phyloP scores from a whole-genome alignment of 2,113 vertebrate genomes.

The Marmota monax region DNA sequence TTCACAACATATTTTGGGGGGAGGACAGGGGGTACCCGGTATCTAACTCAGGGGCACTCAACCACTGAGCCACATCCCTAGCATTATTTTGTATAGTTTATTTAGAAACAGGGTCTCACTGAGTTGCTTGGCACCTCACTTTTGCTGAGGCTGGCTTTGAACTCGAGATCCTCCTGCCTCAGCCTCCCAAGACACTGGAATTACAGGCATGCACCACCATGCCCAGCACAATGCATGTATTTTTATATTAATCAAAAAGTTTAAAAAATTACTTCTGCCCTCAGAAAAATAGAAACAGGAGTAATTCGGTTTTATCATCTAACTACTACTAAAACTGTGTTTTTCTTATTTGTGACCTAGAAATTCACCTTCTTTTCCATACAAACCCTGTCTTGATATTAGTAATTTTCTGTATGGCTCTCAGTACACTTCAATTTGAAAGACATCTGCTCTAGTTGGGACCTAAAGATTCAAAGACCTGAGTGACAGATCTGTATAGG shows the following conservation, averaged over 20 bases:
- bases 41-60: no score
- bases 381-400: not conserved
- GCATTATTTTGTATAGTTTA: no score
- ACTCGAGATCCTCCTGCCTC: no score
- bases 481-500: not conserved
- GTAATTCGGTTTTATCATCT: not conserved
- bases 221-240: not conserved
- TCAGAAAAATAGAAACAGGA: constrained; percentile 43
- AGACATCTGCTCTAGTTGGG: not conserved
- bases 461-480: not conserved
- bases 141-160: no score
- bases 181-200: no score
- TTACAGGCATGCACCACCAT: no score
- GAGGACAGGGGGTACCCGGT: no score
- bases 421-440: not conserved
- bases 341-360: not conserved
- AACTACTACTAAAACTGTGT: not conserved
- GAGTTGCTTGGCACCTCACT: no score
- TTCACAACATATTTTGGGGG: not conserved
- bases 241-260: constrained; percentile 24
- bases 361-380: not conserved
- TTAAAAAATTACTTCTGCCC: constrained; percentile 21
- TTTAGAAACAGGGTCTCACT: no score
- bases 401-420: not conserved
- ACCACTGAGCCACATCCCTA: no score